These are phyloP conservation scores for Pogonus chalceus DNA, from an alignment of 1,140 invertebrate genomes.

Conservation along the genomic window DNA sequence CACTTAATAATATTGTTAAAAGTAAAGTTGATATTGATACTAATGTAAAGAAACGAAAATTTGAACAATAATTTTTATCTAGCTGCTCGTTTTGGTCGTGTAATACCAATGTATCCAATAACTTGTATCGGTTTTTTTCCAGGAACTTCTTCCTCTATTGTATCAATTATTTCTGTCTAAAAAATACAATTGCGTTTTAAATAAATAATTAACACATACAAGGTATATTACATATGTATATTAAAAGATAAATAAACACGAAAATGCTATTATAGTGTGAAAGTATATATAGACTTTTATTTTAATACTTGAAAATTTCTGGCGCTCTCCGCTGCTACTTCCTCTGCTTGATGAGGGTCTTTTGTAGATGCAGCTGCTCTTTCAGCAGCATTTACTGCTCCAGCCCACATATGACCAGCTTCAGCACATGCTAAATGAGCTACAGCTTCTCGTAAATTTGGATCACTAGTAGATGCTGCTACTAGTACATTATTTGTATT, in stretches of 20 bases:
- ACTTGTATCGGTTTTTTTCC: constrained; percentile 34
- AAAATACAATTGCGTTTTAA: background rate
- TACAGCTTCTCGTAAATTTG: constrained; percentile 32
- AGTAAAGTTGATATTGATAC: too few species aligned
- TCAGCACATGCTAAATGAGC: constrained; percentile 34
- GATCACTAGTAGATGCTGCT: constrained; percentile 25
- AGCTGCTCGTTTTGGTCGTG: constrained; percentile 24
- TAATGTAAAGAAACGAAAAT: too few species aligned
- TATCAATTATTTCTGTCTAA: constrained; percentile 24
- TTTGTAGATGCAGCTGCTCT: constrained; percentile 31
- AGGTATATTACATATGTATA: too few species aligned
- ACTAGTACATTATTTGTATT: constrained; percentile 13
- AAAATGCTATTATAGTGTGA: too few species aligned
- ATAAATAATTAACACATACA: background rate
- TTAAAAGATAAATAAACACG: too few species aligned
- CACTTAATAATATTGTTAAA: constrained; percentile 11
- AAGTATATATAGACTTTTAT: too few species aligned
- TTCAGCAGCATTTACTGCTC: constrained; percentile 33
- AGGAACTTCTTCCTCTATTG: constrained; percentile 26
- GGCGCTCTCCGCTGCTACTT: constrained; percentile 32
- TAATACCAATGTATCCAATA: constrained; percentile 35
- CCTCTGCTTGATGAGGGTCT: constrained; percentile 34
- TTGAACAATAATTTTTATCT: background rate
- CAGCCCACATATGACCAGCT: constrained; percentile 31
- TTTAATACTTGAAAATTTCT: constrained; percentile 23